phyloP scores from a whole-genome alignment of 2,113 vertebrate species.

The Nesogale talazaci region DNA sequence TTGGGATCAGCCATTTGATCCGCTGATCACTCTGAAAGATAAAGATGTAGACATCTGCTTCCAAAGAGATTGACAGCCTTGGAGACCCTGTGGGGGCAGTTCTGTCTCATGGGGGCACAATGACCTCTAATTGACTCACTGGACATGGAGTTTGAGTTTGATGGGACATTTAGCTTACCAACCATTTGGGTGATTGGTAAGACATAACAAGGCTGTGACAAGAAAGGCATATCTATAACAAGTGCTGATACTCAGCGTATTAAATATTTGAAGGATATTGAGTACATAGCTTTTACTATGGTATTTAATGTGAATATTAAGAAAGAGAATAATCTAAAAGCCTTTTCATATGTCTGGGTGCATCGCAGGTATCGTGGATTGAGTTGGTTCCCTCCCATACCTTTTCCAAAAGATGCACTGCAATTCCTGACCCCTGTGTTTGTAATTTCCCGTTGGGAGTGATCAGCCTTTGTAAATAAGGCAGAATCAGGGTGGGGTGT shows the following conservation, averaged over 20 bases:
- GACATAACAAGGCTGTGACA: neutral
- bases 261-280: neutral
- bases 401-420: neutral
- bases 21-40: no score
- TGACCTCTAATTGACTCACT: neutral
- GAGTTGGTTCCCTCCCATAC: neutral
- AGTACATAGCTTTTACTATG: neutral
- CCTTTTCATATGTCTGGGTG: neutral
- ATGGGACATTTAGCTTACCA: neutral
- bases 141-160: neutral
- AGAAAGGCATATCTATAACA: neutral
- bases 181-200: constrained; percentile 2
- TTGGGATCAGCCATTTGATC: no score
- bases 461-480: neutral
- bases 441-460: neutral
- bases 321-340: neutral
- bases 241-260: neutral
- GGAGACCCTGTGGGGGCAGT: neutral
- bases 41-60: no score
- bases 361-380: neutral
- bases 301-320: neutral
- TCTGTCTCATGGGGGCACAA: neutral
- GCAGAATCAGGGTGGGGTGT: neutral
- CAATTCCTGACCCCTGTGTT: neutral
- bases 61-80: neutral